These are phyloP conservation scores for Amphilophus citrinellus DNA, from an alignment of 2,113 vertebrate genomes.

Conservation along the genomic window DNA sequence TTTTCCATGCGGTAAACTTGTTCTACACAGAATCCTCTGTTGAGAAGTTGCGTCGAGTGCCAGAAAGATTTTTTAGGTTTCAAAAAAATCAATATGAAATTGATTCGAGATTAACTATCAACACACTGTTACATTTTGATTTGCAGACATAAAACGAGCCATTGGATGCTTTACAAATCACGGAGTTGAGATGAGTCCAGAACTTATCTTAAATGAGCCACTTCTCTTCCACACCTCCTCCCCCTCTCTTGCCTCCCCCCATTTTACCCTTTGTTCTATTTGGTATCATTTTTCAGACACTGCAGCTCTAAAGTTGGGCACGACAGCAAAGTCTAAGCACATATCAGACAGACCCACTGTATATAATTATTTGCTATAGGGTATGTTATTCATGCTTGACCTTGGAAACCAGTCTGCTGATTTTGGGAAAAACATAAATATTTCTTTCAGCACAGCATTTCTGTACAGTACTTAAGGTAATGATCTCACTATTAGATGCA, in stretches of 20 bases:
- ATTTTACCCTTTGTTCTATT: not conserved
- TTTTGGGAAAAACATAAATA: not conserved
- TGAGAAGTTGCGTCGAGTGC: conserved; percentile 1
- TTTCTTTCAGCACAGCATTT: not conserved
- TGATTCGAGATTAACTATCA: conserved; percentile 27
- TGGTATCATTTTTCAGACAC: not conserved
- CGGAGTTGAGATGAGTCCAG: not conserved
- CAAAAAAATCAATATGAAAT: conserved; percentile 19
- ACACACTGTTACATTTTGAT: conserved; percentile 22
- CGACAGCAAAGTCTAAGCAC: not conserved
- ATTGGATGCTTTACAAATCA: not conserved
- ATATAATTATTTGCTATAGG: conserved; percentile 2
- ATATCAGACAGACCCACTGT: not conserved
- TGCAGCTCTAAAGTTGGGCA: not conserved
- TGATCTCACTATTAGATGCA: conserved; percentile 2
- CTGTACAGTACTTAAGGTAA: not conserved
- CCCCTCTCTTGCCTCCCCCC: not conserved
- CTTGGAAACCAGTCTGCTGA: conserved; percentile 9
- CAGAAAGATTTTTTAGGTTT: conserved; percentile 20
- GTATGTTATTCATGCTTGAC: not conserved
- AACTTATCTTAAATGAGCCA: not conserved
- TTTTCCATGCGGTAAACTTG: conserved; percentile 26
- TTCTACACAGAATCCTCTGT: not conserved
- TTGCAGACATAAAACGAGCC: not conserved
- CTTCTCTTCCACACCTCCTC: not conserved